These are phyloP conservation scores for Apaloderma vittatum DNA, from an alignment of 2,113 vertebrate genomes.

Conservation along the genomic window DNA sequence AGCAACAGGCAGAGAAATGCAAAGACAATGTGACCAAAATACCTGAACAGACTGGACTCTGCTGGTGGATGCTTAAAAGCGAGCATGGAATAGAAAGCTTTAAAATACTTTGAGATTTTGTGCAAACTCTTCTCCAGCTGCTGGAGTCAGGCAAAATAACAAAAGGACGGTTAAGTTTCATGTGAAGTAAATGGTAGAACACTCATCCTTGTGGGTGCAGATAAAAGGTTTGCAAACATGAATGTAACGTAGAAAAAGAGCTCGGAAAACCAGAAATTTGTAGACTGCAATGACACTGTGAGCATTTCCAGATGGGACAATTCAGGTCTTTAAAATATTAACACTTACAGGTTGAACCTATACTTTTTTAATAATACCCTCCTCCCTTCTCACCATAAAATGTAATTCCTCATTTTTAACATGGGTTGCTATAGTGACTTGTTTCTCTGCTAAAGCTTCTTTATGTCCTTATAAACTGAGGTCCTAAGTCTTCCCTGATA, in stretches of 20 bases:
- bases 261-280: not conserved
- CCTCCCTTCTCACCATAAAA: not conserved
- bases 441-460: not conserved
- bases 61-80: not conserved
- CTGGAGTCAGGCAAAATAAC: not conserved
- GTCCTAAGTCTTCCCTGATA: not conserved
- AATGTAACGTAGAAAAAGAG: not conserved
- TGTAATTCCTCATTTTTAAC: not conserved
- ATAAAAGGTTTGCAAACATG: not conserved
- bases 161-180: not conserved
- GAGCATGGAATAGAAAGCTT: not conserved
- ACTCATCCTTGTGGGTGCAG: not conserved
- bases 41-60: not conserved
- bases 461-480: not conserved
- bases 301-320: not conserved
- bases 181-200: not conserved
- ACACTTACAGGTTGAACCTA: not conserved
- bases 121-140: not conserved
- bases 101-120: not conserved
- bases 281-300: not conserved
- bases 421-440: constrained; percentile 29
- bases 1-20: not conserved
- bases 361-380: not conserved
- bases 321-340: not conserved
- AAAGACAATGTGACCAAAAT: not conserved